Evolutionary conservation across 1,140 invertebrate genomes (phyloP).

Genomic region (Euschistus heros): DNA sequence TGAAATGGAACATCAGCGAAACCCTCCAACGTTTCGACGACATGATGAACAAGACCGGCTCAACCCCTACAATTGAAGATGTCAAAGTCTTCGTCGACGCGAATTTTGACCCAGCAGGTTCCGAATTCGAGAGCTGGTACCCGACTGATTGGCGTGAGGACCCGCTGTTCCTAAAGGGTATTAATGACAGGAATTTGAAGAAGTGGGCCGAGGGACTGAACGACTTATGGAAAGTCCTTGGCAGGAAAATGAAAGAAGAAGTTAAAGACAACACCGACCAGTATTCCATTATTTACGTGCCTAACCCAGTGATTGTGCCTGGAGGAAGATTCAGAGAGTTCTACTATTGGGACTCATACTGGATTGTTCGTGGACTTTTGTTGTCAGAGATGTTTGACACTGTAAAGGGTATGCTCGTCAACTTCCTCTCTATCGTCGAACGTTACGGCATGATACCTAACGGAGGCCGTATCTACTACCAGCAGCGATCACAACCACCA

Average conservation of each 20-base stretch:
- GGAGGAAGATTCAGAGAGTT: constrained; percentile 81
- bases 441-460: constrained; percentile 79
- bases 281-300: constrained; percentile 79
- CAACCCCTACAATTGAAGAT: constrained; percentile 42
- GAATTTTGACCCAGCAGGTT: constrained; percentile 60
- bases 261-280: constrained; percentile 56
- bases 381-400: constrained; percentile 72
- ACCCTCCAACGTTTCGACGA: constrained; percentile 46
- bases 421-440: constrained; percentile 66
- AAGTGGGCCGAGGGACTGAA: constrained; percentile 58
- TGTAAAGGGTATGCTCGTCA: constrained; percentile 68
- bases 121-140: constrained; percentile 63
- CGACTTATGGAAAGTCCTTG: constrained; percentile 70
- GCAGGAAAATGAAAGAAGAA: constrained; percentile 70
- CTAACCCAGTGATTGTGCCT: constrained; percentile 83
- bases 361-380: constrained; percentile 79
- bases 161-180: constrained; percentile 51
- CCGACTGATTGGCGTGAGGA: constrained; percentile 63
- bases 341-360: constrained; percentile 94
- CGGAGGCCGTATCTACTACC: constrained; percentile 79
- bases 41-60: constrained; percentile 48
- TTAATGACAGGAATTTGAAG: constrained; percentile 55
- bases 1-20: constrained; percentile 39
- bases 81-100: constrained; percentile 51
- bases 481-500: constrained; percentile 74